phyloP scores from a whole-genome alignment of 2,888 invertebrate species.

The Trichacis sp. region DNA sequence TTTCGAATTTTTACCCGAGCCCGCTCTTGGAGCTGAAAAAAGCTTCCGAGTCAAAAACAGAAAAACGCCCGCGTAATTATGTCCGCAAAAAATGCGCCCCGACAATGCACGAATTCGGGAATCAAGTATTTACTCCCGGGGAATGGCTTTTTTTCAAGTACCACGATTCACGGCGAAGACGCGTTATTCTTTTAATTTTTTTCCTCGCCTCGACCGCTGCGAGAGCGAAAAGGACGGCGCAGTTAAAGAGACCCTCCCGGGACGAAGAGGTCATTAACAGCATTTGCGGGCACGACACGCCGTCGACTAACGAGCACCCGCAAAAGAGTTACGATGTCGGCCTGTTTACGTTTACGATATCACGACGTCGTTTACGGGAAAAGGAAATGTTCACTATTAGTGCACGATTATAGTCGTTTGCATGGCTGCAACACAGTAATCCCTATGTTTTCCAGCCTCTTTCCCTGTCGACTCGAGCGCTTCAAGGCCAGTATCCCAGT shows the following conservation, averaged over 20 bases:
- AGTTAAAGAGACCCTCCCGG: slow-evolving; percentile 33
- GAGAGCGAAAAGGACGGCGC: slow-evolving; percentile 25
- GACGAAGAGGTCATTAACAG: slow-evolving; percentile 54
- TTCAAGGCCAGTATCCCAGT: slow-evolving; percentile 28
- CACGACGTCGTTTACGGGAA: slow-evolving; percentile 49
- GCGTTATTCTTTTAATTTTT: slow-evolving; percentile 21
- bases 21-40: slow-evolving; percentile 10
- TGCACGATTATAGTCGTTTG: slow-evolving; percentile 45
- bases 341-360: slow-evolving; percentile 56
- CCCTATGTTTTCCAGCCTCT: slow-evolving; percentile 45
- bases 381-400: slow-evolving; percentile 52
- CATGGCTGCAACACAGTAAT: slow-evolving; percentile 48
- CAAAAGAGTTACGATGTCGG: slow-evolving; percentile 49
- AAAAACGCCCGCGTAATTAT: slow-evolving; percentile 25
- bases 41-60: slow-evolving; percentile 12
- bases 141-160: slow-evolving; percentile 6
- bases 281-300: slow-evolving; percentile 48
- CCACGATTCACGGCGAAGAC: slow-evolving; percentile 12
- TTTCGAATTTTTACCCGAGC: slow-evolving; percentile 28
- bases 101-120: too few species aligned
- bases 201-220: too few species aligned
- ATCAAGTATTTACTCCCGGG: background rate
- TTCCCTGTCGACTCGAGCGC: slow-evolving; percentile 23
- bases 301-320: slow-evolving; percentile 53
- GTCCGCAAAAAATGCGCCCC: background rate